Percentiles rank a stretch among this genome's conserved stretches.
Conservation (phyloP, 2,797 vertebrate species). For the Distichodus sexfasciatus region DNA sequence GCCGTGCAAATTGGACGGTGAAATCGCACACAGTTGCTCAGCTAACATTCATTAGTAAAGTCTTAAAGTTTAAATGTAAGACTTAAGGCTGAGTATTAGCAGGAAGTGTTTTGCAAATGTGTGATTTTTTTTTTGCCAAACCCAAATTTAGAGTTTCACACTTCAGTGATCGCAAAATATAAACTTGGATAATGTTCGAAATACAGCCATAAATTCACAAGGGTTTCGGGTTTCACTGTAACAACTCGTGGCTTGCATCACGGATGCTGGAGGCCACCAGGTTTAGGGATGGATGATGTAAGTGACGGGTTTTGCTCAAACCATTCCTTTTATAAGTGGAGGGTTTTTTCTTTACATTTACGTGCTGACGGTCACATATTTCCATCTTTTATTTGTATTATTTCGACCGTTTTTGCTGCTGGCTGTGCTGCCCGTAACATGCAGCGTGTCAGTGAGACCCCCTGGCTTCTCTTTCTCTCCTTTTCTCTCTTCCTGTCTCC, state of each 20-base stretch:
- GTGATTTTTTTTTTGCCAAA: too few relatives aligned
- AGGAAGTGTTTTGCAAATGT: neutral
- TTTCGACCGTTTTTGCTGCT: slow-evolving; percentile 32
- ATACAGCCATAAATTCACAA: too few relatives aligned
- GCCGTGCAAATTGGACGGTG: neutral
- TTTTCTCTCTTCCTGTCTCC: slow-evolving; percentile 47
- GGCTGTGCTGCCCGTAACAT: slow-evolving; percentile 27
- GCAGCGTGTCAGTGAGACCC: slow-evolving; percentile 66
- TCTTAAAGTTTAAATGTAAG: neutral
- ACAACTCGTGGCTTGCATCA: neutral
- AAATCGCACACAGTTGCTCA: neutral
- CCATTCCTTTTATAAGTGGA: neutral
- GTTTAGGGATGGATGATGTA: neutral
- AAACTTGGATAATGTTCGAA: too few relatives aligned
- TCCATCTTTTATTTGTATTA: too few relatives aligned
- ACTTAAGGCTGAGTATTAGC: neutral
- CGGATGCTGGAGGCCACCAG: neutral
- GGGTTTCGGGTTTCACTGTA: too few relatives aligned
- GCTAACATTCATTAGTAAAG: neutral
- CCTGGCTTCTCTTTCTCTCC: slow-evolving; percentile 56
- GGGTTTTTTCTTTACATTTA: too few relatives aligned
- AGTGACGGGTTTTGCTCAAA: neutral
- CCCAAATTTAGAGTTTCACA: too few relatives aligned
- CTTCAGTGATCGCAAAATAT: too few relatives aligned
- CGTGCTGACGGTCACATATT: too few relatives aligned